Evolutionary conservation across 2,797 vertebrate species (phyloP).

Genomic region (Xenentodon cancila): DNA sequence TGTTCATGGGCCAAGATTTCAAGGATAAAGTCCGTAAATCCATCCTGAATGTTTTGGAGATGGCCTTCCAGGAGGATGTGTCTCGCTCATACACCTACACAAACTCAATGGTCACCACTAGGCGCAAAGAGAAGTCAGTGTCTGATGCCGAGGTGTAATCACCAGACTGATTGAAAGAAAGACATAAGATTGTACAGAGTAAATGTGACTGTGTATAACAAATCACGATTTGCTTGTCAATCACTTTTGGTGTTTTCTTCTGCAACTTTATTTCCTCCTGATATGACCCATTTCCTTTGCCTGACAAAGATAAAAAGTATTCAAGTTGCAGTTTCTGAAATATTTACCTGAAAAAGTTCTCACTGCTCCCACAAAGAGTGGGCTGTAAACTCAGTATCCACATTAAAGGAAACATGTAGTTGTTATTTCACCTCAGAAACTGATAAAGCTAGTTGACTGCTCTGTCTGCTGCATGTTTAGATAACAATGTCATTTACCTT

Average conservation of each 20-base stretch:
- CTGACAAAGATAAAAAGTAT: conserved; percentile 12
- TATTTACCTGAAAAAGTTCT: conserved; percentile 81
- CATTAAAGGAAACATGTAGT: not conserved
- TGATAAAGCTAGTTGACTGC: too few relatives aligned
- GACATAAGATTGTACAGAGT: conserved; percentile 45
- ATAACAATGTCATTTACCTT: too few relatives aligned
- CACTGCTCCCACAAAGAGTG: conserved; percentile 57
- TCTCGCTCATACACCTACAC: conserved; percentile 80
- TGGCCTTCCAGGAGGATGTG: conserved; percentile 84
- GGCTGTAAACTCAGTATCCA: not conserved
- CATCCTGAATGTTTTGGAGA: conserved; percentile 83
- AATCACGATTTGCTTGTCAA: not conserved
- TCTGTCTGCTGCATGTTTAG: too few relatives aligned
- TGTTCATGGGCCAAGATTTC: conserved; percentile 87
- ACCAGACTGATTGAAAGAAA: not conserved
- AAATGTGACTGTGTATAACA: conserved; percentile 41
- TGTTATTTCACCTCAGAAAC: too few relatives aligned
- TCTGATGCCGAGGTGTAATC: conserved; percentile 75
- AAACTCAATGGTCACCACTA: conserved; percentile 76
- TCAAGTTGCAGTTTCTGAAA: conserved; percentile 74
- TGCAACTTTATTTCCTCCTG: not conserved
- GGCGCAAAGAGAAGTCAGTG: conserved; percentile 80
- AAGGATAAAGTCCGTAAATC: conserved; percentile 84
- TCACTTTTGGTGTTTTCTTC: not conserved
- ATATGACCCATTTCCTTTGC: not conserved